Evolutionary conservation across 2,888 invertebrate species (phyloP), one percentile per base, ranked within the genome.

Genomic region (Muschampia plurimacula): DNA sequence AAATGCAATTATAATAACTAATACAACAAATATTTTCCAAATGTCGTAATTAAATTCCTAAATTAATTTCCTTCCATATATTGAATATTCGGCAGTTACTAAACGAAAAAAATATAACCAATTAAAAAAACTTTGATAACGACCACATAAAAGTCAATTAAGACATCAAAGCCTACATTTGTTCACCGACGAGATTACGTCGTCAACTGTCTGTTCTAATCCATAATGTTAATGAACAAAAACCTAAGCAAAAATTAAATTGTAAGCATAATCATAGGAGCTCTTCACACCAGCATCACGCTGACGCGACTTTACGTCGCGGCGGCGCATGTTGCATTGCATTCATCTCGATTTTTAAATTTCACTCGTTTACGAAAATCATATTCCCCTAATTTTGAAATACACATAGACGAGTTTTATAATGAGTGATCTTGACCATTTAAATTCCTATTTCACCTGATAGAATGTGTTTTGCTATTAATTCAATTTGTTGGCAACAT

Each of bases 231-330:
- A 39, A 59, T 57, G 64, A 39, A 71, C 66, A 66, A 66, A 71
- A 70, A 70, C 41, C 57, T 46, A 8, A 46, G 72, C 72, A 72
- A 67, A 72, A 72, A 72, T 72, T 72, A 67, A 52, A 72, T 72
- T 72, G 67, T 55, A 62, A 67, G 67, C 62, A 52, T 72, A 72
- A 46, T 49, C 59, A 66, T 71, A 66, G 5, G 57, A 5, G 12
- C 12, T 57, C 5, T 57, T 28, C 28, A 28, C 57, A 57, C 57
- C 6, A 28, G 28, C 28, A 28, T 57, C 57, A 12, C 28, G 57
- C 28, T 28, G 12, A 8, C 15, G 57, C 57, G 57, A 28, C 28
- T 57, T 57, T 55, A 15, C 3, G 22, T 22, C 55, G 22, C 10
- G 8, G 22, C 2, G 10, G 46, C 10, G 3, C 55, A 22, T 12